Evolutionary conservation across 2,888 invertebrate genomes (phyloP), one percentile per base, ranked within the genome.

Genomic region (Synergus japonicus): DNA sequence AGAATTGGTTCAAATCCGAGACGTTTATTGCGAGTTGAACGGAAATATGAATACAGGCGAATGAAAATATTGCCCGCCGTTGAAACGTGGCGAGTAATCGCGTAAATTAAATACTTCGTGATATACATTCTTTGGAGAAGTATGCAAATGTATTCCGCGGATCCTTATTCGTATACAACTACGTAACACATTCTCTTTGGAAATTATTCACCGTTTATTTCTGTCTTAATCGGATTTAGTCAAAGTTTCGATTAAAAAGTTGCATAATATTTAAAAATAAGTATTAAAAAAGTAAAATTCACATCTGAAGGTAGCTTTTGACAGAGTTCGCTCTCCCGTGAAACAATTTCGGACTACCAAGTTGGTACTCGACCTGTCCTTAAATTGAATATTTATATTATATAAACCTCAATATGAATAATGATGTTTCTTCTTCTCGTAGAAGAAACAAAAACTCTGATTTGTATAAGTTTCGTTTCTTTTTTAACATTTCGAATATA

Each of bases 71-170:
- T 58, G n/a, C 54, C 54, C 54, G 49, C 49, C 49, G 49, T 41
- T 73, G 73, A 73, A 73, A 73, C 54, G 73, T 73, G 54, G 49
- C 37, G 54, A 22, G 49, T 41, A 37, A 73, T 73, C 54, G 54
- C 73, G 73, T 73, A 73, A 73, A 73, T 73, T 73, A 73, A 73
- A 58, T 73, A 58, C 73, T 73, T 73, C 73, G 54, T 73, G 73
- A 41, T 58, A 73, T 73, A 54, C 54, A 73, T 73, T 73, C 54
- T 29, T 10, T n/a, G 54, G 49, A 54, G 73, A 54, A 58, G 54
- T 15, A 49, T 54, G 73, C 54, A 49, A 73, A 73, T 73, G 37
- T 49, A 73, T 73, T 73, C 37, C n/a, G 18, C 49, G 5, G 10
- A 54, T 73, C 54, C 73, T 73, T 41, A 73, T 49, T 58, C 37